Evolutionary conservation across 2,888 invertebrate species (phyloP), one percentile per base, ranked within the genome.

Genomic region (Apamea sordens): DNA sequence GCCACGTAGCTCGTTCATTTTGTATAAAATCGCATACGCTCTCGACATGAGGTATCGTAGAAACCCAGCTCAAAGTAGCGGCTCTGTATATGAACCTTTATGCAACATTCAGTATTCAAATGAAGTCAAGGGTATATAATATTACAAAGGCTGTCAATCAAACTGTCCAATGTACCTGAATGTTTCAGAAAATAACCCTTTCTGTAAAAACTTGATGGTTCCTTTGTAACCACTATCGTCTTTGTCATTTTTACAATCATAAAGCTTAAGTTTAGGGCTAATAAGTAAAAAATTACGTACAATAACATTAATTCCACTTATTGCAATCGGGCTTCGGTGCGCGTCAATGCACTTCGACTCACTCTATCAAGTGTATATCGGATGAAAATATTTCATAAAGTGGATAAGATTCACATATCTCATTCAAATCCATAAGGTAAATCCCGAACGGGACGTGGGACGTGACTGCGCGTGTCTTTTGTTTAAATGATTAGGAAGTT

Each of bases 121-220:
- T 18, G 1, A 5, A 61, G 7, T 61, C 41, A 11, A 32, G 13
- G 1, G 56, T 64, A 32, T 32, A 47, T 64, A 73, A 80, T 36
- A 28, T 36, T 13, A 73, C 74, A 79, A 82, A 79, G 50, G 53
- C 78, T 56, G 41, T 32, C 41, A 75, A 28, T 59, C 47, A 41
- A 47, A 56, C 47, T 56, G 56, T 47, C 28, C 56, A 56, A 24
- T n/a, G 24, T 36, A 11, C 15, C 2, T 32, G 18, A 56, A 18
- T 18, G 11, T 41, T 61, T 4, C 21, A 53, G 15, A 70, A 80
- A 18, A 3, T 8, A 36, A 21, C 6, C 50, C 24, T 21, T 7
- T 79, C 74, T 61, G 41, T 80, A 15, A 67, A 65, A 69, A 61
- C 10, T 36, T 80, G 3, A 21, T 36, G 18, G 28, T 69, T 28